Conservation (phyloP, 2,888 invertebrate genomes). For the Cylloceria caligata region DNA sequence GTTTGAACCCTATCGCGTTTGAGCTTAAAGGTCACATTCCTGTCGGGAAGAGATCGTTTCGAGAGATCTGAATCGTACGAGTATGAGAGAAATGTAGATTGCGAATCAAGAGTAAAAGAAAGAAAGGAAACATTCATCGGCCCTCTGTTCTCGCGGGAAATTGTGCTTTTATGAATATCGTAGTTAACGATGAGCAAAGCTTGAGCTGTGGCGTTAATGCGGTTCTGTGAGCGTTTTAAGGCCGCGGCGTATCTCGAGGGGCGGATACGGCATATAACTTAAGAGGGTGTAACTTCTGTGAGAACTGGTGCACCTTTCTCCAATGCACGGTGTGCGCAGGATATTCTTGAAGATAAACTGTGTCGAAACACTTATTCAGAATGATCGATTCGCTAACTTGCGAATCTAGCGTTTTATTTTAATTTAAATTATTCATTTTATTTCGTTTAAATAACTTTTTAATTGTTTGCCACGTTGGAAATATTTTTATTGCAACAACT, state of each 20-base stretch:
- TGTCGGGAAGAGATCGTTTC: slow-evolving; percentile 19
- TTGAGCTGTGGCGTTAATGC: too few relatives aligned
- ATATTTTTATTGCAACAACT: background rate
- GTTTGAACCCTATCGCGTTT: slow-evolving; percentile 20
- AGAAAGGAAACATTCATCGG: background rate
- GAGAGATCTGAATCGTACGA: slow-evolving; percentile 33
- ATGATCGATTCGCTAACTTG: too few relatives aligned
- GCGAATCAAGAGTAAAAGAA: background rate
- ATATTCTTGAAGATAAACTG: background rate
- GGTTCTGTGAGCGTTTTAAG: background rate
- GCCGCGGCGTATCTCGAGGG: slow-evolving; percentile 48
- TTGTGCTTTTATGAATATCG: slow-evolving; percentile 27
- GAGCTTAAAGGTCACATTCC: slow-evolving; percentile 54
- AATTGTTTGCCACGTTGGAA: too few relatives aligned
- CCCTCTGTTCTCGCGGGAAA: background rate
- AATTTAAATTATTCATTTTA: background rate
- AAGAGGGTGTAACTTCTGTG: slow-evolving; percentile 66
- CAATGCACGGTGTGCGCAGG: too few relatives aligned
- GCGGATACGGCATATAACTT: slow-evolving; percentile 66
- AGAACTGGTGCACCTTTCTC: slow-evolving; percentile 48
- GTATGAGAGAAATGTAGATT: slow-evolving; percentile 23
- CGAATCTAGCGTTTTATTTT: too few relatives aligned
- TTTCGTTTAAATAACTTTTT: too few relatives aligned
- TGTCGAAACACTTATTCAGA: background rate
- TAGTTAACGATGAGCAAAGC: background rate